Conservation (phyloP, 2,888 invertebrate species). For the Nesidiocoris tenuis region DNA sequence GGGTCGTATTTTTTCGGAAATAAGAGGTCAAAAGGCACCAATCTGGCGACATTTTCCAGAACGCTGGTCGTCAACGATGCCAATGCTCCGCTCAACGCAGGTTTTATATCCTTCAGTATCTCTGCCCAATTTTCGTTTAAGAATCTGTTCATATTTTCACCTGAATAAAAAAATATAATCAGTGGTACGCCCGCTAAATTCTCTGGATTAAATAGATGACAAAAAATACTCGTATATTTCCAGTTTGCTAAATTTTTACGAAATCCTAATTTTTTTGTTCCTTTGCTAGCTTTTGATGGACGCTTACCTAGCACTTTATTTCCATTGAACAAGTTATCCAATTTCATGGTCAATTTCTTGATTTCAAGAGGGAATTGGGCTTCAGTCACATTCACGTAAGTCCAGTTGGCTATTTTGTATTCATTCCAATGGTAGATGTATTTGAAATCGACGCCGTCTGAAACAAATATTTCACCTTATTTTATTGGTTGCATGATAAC, state of each 20-base stretch:
- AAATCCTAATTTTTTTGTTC: too few species aligned
- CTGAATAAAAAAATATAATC: too few species aligned
- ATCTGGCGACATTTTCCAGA: conserved; percentile 50
- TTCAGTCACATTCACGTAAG: conserved; percentile 49
- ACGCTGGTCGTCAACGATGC: conserved; percentile 51
- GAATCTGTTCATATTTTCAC: conserved; percentile 55
- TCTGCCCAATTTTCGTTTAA: conserved; percentile 56
- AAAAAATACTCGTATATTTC: too few species aligned
- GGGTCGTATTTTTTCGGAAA: conserved; percentile 49
- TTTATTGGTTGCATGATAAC: too few species aligned
- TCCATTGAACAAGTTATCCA: conserved; percentile 53
- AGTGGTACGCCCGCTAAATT: too few species aligned
- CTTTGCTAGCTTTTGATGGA: too few species aligned
- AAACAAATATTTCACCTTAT: too few species aligned
- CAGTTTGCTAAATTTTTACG: too few species aligned
- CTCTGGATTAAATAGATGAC: too few species aligned
- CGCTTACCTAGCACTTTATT: conserved; percentile 52
- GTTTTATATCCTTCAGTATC: conserved; percentile 54
- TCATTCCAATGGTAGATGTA: conserved; percentile 50
- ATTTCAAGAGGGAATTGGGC: conserved; percentile 50
- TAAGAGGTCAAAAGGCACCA: conserved; percentile 52
- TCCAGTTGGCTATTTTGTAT: conserved; percentile 49
- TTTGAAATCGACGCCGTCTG: conserved; percentile 50
- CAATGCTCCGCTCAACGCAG: conserved; percentile 54
- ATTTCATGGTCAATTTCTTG: conserved; percentile 49